Conservation (phyloP, 2,888 invertebrate genomes). For the Ferdinandea cuprea region DNA sequence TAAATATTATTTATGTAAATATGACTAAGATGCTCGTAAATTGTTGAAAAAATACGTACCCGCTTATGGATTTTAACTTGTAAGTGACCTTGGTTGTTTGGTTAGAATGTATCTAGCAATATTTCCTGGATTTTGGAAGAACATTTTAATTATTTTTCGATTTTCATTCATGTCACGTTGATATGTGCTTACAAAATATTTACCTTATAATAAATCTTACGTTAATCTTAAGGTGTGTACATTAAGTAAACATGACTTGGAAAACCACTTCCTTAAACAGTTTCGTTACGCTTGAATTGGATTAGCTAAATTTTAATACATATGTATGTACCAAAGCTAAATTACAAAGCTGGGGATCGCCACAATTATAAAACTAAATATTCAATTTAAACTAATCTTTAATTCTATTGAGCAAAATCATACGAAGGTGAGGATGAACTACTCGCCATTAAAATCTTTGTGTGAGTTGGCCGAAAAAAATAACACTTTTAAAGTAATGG, state of each 20-base stretch:
- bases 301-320: neutral
- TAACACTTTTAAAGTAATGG: too few species aligned
- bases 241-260: neutral
- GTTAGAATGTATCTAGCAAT: neutral
- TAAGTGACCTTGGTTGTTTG: neutral
- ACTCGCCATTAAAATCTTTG: too few species aligned
- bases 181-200: neutral
- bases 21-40: neutral
- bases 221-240: neutral
- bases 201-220: neutral
- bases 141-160: neutral
- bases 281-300: neutral
- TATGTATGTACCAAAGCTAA: neutral
- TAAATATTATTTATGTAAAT: too few species aligned
- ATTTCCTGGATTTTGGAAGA: conserved; percentile 7
- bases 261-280: neutral
- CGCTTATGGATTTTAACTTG: neutral
- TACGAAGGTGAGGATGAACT: too few species aligned
- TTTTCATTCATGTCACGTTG: too few species aligned
- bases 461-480: too few species aligned
- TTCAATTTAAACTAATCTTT: too few species aligned
- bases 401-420: too few species aligned
- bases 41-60: neutral
- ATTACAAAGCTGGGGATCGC: too few species aligned
- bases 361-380: too few species aligned